Percentiles rank a stretch among this genome's conserved stretches.
Conservation (phyloP, 2,113 vertebrate genomes). For the Synodontis membranacea region DNA sequence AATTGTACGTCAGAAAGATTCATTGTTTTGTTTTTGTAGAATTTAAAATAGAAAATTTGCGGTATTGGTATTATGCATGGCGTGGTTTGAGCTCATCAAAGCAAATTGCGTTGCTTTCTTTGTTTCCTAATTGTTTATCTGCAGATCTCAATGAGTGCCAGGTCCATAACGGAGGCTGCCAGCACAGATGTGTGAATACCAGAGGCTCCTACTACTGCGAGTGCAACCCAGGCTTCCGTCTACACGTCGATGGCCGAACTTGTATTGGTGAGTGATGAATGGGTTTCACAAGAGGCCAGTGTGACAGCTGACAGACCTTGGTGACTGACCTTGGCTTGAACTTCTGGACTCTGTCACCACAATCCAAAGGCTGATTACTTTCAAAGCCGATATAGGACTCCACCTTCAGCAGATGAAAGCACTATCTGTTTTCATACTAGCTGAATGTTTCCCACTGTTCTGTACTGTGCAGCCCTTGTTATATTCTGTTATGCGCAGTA, state of each 20-base stretch:
- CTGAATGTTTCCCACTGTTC: conserved; percentile 45
- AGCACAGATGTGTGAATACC: conserved; percentile 92
- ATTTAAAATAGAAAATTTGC: neutral
- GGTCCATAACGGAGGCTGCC: conserved; percentile 91
- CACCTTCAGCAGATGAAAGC: conserved; percentile 45
- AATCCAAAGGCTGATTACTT: conserved; percentile 39
- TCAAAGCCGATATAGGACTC: conserved; percentile 41
- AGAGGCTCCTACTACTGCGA: conserved; percentile 86
- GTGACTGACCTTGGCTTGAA: conserved; percentile 30
- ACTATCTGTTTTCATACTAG: conserved; percentile 43
- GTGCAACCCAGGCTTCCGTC: conserved; percentile 82
- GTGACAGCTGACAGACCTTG: conserved; percentile 27
- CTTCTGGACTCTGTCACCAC: conserved; percentile 33
- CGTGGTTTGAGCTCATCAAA: conserved; percentile 3
- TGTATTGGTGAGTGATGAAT: conserved; percentile 81
- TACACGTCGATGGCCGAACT: conserved; percentile 87
- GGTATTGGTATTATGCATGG: neutral
- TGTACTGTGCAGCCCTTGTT: conserved; percentile 35
- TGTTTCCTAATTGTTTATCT: conserved; percentile 9
- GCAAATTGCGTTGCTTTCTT: neutral
- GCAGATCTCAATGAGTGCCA: conserved; percentile 92
- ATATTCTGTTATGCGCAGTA: conserved; percentile 15
- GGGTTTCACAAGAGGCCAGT: conserved; percentile 19
- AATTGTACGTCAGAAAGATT: conserved; percentile 12
- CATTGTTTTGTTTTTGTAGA: conserved; percentile 10